Base-by-base conservation (phyloP, 2,113 vertebrate genomes). In the Solea senegalensis region DNA sequence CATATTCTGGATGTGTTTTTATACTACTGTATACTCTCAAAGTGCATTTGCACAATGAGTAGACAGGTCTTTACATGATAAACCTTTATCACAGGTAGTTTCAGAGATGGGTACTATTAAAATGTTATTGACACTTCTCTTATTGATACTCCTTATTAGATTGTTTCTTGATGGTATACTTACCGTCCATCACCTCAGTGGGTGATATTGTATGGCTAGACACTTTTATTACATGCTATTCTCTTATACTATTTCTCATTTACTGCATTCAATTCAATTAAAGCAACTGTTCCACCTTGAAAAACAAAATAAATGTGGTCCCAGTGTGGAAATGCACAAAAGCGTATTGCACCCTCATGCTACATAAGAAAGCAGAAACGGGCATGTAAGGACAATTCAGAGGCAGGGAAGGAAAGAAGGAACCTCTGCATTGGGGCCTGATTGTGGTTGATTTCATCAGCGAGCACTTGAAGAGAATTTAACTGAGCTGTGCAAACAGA, bases 401-500 rank as follows among this genome's bases (percentile, higher is more conserved):
- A 5, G 12, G 16, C 34, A 27, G 26, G 8, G 15, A 27, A 13
- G 43, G 13, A 41, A 41, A 46, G 51, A 41, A n/a, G n/a, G n/a
- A n/a, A n/a, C 51, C 28, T 59, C 8, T 2, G 21, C 65, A 50
- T 12, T 1, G 43, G n/a, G 45, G 40, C 14, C 27, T 65, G 16
- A 71, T 57, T 78, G 64, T 74, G 27, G 27, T 67, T 82, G 68
- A 85, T 85, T 82, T 82, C 65, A 83, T 69, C 79, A 79, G 80
- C 58, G 13, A 58, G 61, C 74, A 74, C 71, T 68, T 54, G 61
- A 39, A 61, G 74, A 61, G 15, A 70, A 62, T 51, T 76, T 73
- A 74, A 72, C 75, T 40, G 59, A 39, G 40, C 58, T 57, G 68
- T 63, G 71, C 46, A 78, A 72, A 86, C 81, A 79, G 65, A 83